These are phyloP conservation scores for Orussus abietinus DNA, from an alignment of 1,140 invertebrate genomes.

Conservation along the genomic window DNA sequence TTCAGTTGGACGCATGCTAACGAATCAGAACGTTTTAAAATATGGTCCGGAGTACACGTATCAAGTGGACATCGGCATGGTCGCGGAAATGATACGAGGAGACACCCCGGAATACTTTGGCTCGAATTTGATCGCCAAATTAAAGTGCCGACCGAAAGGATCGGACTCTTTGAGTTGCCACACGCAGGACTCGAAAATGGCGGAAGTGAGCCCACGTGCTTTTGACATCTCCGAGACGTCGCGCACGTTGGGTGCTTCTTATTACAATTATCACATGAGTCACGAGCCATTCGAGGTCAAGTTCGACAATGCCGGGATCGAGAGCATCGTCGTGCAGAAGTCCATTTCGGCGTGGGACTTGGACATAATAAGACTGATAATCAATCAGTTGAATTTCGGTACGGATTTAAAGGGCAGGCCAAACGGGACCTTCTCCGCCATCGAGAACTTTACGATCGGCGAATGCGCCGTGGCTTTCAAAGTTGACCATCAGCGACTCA, in stretches of 20 bases:
- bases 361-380: constrained; percentile 23
- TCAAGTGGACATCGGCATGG: constrained; percentile 21
- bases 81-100: constrained; percentile 21
- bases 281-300: constrained; percentile 25
- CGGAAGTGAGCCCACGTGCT: constrained; percentile 12
- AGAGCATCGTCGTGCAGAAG: constrained; percentile 21
- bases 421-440: constrained; percentile 14
- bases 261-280: constrained; percentile 13
- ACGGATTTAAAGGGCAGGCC: background rate
- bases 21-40: constrained; percentile 24
- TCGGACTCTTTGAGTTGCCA: constrained; percentile 24
- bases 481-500: too few relatives aligned
- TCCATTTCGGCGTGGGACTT: constrained; percentile 20
- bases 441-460: constrained; percentile 17
- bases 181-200: constrained; percentile 22
- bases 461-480: constrained; percentile 19
- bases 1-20: constrained; percentile 6
- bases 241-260: constrained; percentile 12
- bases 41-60: constrained; percentile 35
- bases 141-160: constrained; percentile 30
- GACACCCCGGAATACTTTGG: constrained; percentile 22
- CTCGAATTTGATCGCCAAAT: constrained; percentile 20
- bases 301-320: constrained; percentile 33
- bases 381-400: constrained; percentile 20
- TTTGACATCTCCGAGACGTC: background rate